Evolutionary conservation across 2,797 vertebrate species (phyloP).

Genomic region (Geotrypetes seraphini): DNA sequence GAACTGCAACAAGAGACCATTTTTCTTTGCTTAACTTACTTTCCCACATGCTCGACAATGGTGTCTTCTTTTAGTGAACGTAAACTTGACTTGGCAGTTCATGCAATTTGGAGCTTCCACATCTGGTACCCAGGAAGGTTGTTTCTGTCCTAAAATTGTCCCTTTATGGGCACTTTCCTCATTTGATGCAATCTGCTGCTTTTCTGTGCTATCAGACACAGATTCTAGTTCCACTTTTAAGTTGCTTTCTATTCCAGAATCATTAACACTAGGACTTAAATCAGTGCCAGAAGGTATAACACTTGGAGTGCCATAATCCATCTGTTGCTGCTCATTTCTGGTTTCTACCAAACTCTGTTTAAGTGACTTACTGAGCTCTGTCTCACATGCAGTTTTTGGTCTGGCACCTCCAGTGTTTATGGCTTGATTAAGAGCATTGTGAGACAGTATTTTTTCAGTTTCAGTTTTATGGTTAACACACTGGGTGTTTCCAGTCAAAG

Average conservation of each 20-base stretch:
- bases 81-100: conserved; percentile 84
- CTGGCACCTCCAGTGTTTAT: conserved; percentile 64
- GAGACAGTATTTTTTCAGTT: conserved; percentile 3
- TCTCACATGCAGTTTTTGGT: conserved; percentile 46
- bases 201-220: conserved; percentile 8
- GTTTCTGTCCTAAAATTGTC: conserved; percentile 57
- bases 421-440: conserved; percentile 23
- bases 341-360: conserved; percentile 4
- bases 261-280: conserved; percentile 7
- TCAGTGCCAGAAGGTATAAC: neutral
- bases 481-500: too few relatives aligned
- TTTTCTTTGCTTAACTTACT: conserved; percentile 47
- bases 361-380: conserved; percentile 5
- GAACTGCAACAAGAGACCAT: conserved; percentile 11
- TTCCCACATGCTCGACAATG: conserved; percentile 95
- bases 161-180: conserved; percentile 27
- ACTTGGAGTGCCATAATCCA: neutral
- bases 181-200: conserved; percentile 9
- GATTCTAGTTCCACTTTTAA: conserved; percentile 24
- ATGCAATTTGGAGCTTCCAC: conserved; percentile 90
- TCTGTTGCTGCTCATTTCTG: conserved; percentile 5
- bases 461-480: conserved; percentile 6
- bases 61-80: conserved; percentile 86
- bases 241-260: conserved; percentile 19
- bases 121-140: conserved; percentile 88